A percentile compares a stretch with the other conserved stretches of the same genome.
Evolutionary conservation across 1,140 invertebrate species (phyloP).

Genomic region (Procambarus virginalis): DNA sequence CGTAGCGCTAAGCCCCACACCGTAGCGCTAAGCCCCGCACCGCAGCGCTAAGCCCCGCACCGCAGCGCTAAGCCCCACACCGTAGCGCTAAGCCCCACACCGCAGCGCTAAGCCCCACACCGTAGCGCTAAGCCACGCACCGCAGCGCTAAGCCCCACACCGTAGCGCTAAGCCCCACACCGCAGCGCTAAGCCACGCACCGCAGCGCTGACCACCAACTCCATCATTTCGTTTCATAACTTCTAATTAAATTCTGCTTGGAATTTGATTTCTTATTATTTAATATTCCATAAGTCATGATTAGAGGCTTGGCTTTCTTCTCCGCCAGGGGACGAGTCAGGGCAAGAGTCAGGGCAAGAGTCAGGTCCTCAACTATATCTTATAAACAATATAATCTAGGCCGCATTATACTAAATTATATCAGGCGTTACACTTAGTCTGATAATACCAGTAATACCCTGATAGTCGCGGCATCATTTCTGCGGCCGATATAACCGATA

Average conservation of each 20-base stretch:
- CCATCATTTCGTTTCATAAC: not conserved
- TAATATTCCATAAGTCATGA: conserved; percentile 14
- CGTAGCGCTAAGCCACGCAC: too few species aligned
- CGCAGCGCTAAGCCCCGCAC: too few species aligned
- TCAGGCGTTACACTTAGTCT: not conserved
- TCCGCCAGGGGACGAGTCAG: not conserved
- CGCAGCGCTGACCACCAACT: not conserved
- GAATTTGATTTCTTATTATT: not conserved
- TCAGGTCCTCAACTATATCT: not conserved
- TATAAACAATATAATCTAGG: not conserved
- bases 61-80: too few species aligned
- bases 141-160: too few species aligned
- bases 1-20: too few species aligned
- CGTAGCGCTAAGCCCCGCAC: too few species aligned
- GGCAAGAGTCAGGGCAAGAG: not conserved
- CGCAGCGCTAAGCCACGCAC: not conserved
- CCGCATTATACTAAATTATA: not conserved
- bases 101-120: too few species aligned
- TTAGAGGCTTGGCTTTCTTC: not conserved
- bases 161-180: not conserved
- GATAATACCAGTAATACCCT: not conserved
- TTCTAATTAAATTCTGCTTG: not conserved
- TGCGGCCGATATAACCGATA: not conserved
- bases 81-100: too few species aligned
- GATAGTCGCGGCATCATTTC: not conserved